Conservation (phyloP, 2,113 vertebrate genomes). For the Psittacus erithacus region DNA sequence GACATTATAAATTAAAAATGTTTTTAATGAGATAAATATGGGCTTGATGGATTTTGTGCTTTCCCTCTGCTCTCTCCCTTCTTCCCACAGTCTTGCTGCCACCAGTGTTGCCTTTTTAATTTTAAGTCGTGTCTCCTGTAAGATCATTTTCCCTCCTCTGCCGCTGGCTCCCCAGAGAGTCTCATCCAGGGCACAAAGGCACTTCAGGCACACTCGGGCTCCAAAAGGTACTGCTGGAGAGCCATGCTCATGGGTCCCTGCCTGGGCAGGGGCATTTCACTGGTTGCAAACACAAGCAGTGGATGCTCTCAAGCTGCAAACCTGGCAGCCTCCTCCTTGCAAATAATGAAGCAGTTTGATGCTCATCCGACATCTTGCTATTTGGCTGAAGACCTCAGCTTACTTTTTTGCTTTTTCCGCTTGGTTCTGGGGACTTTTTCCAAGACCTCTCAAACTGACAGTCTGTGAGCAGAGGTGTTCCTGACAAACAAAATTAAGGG, state of each 20-base stretch:
- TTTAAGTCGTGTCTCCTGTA: conserved; percentile 27
- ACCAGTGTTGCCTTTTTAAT: conserved; percentile 19
- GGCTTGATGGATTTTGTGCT: conserved; percentile 74
- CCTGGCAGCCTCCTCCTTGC: background rate
- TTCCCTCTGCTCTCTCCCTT: conserved; percentile 14
- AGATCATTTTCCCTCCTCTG: conserved; percentile 17
- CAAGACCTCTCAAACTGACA: background rate
- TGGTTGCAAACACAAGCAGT: fast-evolving
- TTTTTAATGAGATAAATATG: conserved; percentile 78
- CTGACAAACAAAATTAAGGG: background rate
- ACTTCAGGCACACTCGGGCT: fast-evolving
- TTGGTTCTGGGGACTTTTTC: background rate
- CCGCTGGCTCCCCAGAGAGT: background rate
- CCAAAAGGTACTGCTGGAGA: background rate
- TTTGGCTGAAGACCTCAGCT: background rate
- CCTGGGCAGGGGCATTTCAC: background rate
- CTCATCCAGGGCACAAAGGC: background rate
- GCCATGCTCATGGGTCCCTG: fast-evolving
- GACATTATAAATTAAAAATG: conserved; percentile 80
- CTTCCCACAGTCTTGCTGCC: background rate
- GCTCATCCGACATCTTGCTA: background rate
- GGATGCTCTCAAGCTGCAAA: background rate
- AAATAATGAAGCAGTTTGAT: background rate
- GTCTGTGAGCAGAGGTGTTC: background rate
- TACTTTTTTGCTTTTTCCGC: background rate